These are phyloP conservation scores for Magallana ariakensis DNA, from an alignment of 1,140 invertebrate species.

Conservation along the genomic window DNA sequence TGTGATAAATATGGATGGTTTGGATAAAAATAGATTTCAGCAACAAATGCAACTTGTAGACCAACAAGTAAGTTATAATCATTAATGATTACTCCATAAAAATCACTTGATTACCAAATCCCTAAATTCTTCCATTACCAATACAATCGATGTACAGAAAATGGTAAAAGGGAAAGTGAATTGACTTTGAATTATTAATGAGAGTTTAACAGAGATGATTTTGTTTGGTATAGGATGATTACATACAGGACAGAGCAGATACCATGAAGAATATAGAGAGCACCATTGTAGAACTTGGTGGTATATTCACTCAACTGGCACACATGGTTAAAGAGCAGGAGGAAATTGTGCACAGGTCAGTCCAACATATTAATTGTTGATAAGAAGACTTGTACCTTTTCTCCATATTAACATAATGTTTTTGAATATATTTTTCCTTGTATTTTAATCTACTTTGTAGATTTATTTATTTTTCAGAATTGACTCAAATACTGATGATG, in stretches of 20 bases:
- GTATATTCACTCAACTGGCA: constrained; percentile 98
- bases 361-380: not conserved
- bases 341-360: constrained; percentile 95
- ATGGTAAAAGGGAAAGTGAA: too few relatives aligned
- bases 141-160: too few relatives aligned
- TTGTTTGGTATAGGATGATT: constrained; percentile 84
- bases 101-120: too few relatives aligned
- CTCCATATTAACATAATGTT: not conserved
- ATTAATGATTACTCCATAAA: not conserved
- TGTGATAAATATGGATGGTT: constrained; percentile 77
- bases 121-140: too few relatives aligned
- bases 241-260: constrained; percentile 94
- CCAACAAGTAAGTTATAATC: constrained; percentile 72
- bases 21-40: constrained; percentile 73
- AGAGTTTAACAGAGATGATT: not conserved
- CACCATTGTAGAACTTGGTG: constrained; percentile 99
- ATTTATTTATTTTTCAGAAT: constrained; percentile 86
- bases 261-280: constrained; percentile 99
- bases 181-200: too few relatives aligned
- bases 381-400: not conserved
- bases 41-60: constrained; percentile 88
- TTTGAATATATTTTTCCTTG: not conserved
- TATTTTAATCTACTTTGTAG: too few relatives aligned
- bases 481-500: constrained; percentile 97
- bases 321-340: constrained; percentile 99